Percentiles rank a stretch among this genome's conserved stretches.
Evolutionary conservation across 2,797 vertebrate species (phyloP).

Genomic region (Pelodytes ibericus): DNA sequence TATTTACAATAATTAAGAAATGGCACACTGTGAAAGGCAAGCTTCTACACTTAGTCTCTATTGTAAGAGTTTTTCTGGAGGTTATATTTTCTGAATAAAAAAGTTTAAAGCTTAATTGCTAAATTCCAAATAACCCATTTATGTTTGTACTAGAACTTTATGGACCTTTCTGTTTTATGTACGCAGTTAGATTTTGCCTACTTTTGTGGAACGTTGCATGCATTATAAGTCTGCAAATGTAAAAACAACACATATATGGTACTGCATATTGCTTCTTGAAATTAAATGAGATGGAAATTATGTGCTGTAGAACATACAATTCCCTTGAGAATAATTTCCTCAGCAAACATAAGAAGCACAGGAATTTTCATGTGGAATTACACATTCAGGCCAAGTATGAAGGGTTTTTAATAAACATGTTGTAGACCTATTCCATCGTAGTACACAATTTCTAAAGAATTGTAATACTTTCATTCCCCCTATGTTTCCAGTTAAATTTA

Average conservation of each 20-base stretch:
- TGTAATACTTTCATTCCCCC: no score
- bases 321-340: neutral
- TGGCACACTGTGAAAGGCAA: neutral
- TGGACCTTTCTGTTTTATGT: conserved; percentile 5
- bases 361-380: neutral
- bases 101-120: conserved; percentile 14
- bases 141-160: conserved; percentile 15
- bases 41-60: neutral
- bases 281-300: conserved; percentile 9
- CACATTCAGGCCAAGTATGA: no score
- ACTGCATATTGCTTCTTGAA: conserved; percentile 2
- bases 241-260: conserved; percentile 8
- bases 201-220: neutral
- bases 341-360: neutral
- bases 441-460: no score
- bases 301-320: neutral
- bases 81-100: conserved; percentile 4
- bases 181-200: conserved; percentile 3
- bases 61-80: neutral
- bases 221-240: conserved; percentile 16
- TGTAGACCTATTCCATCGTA: no score
- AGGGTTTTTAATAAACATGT: no score
- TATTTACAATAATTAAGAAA: conserved; percentile 31
- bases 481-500: no score
- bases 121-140: conserved; percentile 14